These are phyloP conservation scores for Monopterus albus DNA, from an alignment of 2,113 vertebrate species.

Conservation along the genomic window DNA sequence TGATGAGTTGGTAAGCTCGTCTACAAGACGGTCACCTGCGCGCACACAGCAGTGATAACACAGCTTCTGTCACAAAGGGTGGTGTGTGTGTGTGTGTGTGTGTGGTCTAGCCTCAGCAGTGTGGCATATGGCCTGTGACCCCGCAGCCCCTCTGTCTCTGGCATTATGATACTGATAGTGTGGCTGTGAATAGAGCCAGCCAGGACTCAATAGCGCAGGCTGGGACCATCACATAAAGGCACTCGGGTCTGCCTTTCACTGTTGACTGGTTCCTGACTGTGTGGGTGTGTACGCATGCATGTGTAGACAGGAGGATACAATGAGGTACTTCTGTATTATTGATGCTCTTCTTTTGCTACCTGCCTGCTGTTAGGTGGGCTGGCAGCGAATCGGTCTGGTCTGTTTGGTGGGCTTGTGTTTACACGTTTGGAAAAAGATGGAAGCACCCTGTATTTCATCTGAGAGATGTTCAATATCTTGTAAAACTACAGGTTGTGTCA, in stretches of 20 bases:
- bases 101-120: constrained; percentile 65
- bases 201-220: constrained; percentile 65
- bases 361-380: constrained; percentile 80
- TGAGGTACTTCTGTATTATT: constrained; percentile 84
- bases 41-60: constrained; percentile 64
- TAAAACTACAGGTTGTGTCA: neutral
- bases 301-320: constrained; percentile 71
- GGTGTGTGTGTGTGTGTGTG: too few relatives aligned
- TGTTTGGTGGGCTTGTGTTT: constrained; percentile 19
- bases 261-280: constrained; percentile 68
- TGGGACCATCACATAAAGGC: constrained; percentile 64
- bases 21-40: constrained; percentile 60
- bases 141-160: constrained; percentile 66
- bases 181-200: constrained; percentile 67
- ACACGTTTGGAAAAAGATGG: neutral
- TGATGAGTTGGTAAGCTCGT: constrained; percentile 48
- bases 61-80: constrained; percentile 71
- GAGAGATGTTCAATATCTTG: neutral
- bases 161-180: constrained; percentile 75
- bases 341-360: constrained; percentile 75
- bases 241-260: constrained; percentile 72
- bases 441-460: neutral
- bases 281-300: constrained; percentile 49
- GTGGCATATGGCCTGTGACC: constrained; percentile 79
- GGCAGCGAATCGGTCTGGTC: constrained; percentile 26